A percentile compares a stretch with the other conserved stretches of the same genome.
These are phyloP conservation scores for Parthenolecanium corni DNA, from an alignment of 2,888 invertebrate genomes.

Conservation along the genomic window DNA sequence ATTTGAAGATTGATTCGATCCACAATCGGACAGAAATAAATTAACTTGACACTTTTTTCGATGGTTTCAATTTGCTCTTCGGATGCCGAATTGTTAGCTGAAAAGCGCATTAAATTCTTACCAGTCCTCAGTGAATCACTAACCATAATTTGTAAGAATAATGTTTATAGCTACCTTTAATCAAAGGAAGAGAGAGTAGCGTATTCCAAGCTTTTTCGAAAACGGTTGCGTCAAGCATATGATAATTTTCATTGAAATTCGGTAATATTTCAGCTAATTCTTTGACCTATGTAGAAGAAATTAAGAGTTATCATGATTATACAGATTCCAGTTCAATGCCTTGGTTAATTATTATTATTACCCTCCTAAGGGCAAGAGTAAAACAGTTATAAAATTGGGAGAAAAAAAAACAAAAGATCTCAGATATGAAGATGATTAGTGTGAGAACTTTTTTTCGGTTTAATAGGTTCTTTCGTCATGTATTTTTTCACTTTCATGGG, in stretches of 20 bases:
- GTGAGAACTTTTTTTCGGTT: no score
- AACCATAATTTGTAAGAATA: no score
- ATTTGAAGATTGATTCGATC: slow-evolving; percentile 25
- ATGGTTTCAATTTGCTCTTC: slow-evolving; percentile 19
- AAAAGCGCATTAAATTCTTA: slow-evolving; percentile 10
- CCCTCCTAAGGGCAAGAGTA: no score
- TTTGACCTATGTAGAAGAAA: slow-evolving; percentile 12
- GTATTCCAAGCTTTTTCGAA: slow-evolving; percentile 33
- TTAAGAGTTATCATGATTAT: not conserved
- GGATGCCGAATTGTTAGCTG: slow-evolving; percentile 26
- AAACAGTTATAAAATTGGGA: not conserved
- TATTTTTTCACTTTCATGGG: no score
- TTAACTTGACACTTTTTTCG: slow-evolving; percentile 25
- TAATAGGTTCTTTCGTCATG: no score
- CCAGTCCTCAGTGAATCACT: no score
- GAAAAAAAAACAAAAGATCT: no score
- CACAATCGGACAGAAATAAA: slow-evolving; percentile 29
- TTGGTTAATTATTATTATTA: no score
- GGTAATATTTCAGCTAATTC: slow-evolving; percentile 30
- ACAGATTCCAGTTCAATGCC: not conserved
- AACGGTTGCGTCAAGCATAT: slow-evolving; percentile 29
- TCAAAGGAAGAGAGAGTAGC: slow-evolving; percentile 30
- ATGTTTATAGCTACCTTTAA: slow-evolving; percentile 30
- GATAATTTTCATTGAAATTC: slow-evolving; percentile 31
- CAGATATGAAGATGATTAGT: no score